Percentiles rank a stretch among this genome's conserved stretches.
These are phyloP conservation scores for Anguilla japonica DNA, from an alignment of 2,113 vertebrate species.

Conservation along the genomic window DNA sequence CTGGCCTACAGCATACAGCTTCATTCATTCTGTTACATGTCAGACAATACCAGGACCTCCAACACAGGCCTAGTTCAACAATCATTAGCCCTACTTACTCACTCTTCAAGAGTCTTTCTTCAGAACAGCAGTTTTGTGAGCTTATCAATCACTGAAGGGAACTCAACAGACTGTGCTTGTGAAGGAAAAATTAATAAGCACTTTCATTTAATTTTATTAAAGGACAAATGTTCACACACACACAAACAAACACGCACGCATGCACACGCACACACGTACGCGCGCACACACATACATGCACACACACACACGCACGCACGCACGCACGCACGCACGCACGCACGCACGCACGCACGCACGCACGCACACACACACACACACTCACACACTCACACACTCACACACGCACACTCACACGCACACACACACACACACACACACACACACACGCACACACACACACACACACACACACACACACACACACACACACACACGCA, in stretches of 20 bases:
- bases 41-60: too few relatives aligned
- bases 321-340: constrained; percentile 15
- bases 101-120: too few relatives aligned
- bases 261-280: not conserved
- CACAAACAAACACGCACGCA: not conserved
- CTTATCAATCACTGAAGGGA: too few relatives aligned
- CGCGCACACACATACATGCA: not conserved
- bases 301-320: not conserved
- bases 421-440: constrained; percentile 18
- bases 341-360: not conserved
- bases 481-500: constrained; percentile 68
- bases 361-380: not conserved
- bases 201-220: too few relatives aligned
- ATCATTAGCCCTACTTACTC: too few relatives aligned
- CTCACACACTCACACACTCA: not conserved
- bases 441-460: constrained; percentile 67
- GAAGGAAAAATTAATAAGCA: too few relatives aligned
- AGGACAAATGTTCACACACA: not conserved
- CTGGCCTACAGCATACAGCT: too few relatives aligned
- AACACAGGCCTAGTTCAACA: too few relatives aligned
- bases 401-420: not conserved
- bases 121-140: too few relatives aligned
- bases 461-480: constrained; percentile 13
- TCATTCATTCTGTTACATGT: too few relatives aligned
- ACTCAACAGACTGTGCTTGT: too few relatives aligned